Percentiles rank a stretch among this genome's conserved stretches.
These are phyloP conservation scores for Botrylloides violaceus DNA, from an alignment of 23 tunicate genomes.

Conservation along the genomic window DNA sequence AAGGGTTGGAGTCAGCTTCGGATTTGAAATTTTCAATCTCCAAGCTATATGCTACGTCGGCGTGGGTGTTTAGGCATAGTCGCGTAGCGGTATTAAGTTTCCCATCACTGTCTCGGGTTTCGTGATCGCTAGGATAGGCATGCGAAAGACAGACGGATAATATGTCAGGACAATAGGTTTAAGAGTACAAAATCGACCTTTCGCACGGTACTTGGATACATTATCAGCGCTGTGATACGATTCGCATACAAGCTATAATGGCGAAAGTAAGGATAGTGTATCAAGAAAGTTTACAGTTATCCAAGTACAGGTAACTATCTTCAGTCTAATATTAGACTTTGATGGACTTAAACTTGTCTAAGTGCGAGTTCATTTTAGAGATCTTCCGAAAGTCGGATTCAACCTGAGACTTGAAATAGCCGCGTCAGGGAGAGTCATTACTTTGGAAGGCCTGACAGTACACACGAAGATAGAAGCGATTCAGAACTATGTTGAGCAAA, in stretches of 20 bases:
- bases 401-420: slow-evolving; percentile 7
- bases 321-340: too few species aligned
- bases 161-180: slow-evolving; percentile 15
- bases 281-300: neutral
- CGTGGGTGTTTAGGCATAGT: too few species aligned
- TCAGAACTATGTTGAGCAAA: slow-evolving; percentile 5
- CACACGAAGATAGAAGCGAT: slow-evolving; percentile 10
- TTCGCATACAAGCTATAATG: too few species aligned
- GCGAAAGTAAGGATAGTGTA: neutral
- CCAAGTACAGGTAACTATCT: neutral
- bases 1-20: too few species aligned
- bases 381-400: slow-evolving; percentile 27
- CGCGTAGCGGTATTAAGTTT: neutral
- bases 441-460: slow-evolving; percentile 24
- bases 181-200: slow-evolving; percentile 2
- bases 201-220: slow-evolving; percentile 6
- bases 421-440: slow-evolving; percentile 15
- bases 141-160: slow-evolving; percentile 3
- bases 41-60: too few species aligned
- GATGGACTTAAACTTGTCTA: neutral
- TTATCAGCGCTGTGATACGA: neutral
- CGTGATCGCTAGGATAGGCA: neutral
- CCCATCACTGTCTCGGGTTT: neutral
- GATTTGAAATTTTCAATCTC: too few species aligned
- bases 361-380: slow-evolving; percentile 1